Conservation (phyloP, 37 sponge, comb jelly and placozoan genomes). For the Agelas oroides region DNA sequence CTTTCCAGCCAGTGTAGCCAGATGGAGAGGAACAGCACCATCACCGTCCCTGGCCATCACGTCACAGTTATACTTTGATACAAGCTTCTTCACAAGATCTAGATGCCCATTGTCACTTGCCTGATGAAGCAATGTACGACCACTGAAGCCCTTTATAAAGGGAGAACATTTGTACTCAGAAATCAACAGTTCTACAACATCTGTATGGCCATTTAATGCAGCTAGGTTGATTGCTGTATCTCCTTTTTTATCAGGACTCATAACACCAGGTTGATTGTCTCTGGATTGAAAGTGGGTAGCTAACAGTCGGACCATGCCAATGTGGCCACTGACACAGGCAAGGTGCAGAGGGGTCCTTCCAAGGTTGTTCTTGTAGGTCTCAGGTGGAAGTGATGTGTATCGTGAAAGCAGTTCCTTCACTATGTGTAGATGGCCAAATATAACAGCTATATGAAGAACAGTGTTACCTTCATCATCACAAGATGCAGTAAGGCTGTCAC, state of each 20-base stretch:
- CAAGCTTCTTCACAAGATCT: not conserved
- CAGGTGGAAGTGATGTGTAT: too few relatives aligned
- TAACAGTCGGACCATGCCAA: not conserved
- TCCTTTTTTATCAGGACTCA: not conserved
- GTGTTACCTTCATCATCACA: not conserved
- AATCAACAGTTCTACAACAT: constrained; percentile 9
- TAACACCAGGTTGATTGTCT: too few relatives aligned
- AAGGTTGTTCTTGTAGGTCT: too few relatives aligned
- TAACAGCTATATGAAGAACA: not conserved
- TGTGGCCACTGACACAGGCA: not conserved
- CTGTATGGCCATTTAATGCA: not conserved
- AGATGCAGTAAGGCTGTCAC: too few relatives aligned
- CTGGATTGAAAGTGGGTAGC: too few relatives aligned
- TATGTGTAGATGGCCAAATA: not conserved
- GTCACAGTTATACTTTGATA: constrained; percentile 2
- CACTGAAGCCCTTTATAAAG: not conserved
- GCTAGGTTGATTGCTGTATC: not conserved
- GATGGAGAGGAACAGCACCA: not conserved
- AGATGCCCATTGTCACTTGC: constrained; percentile 2
- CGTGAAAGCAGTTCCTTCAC: not conserved
- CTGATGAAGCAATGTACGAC: constrained; percentile 1
- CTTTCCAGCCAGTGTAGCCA: not conserved
- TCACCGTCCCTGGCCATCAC: not conserved
- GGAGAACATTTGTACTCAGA: constrained; percentile 15
- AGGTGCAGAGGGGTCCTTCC: too few relatives aligned